Evolutionary conservation across 2,888 invertebrate genomes (phyloP).

Genomic region (Drosophila flavopinicola): DNA sequence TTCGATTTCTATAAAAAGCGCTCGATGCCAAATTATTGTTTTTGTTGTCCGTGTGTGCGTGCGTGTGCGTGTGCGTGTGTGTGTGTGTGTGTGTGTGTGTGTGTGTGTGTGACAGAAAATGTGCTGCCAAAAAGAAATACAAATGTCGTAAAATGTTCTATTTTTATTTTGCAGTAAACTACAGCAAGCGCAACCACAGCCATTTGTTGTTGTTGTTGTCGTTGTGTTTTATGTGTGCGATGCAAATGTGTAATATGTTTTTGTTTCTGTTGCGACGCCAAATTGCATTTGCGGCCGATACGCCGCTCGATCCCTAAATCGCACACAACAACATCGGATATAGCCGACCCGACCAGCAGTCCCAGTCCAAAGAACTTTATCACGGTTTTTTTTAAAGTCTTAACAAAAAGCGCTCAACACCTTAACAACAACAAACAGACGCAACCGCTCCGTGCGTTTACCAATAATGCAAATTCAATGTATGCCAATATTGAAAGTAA

Average conservation of each 20-base stretch:
- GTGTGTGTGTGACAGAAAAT: constrained; percentile 57
- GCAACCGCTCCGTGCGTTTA: constrained; percentile 51
- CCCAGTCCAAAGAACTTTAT: constrained; percentile 14
- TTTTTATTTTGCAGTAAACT: constrained; percentile 76
- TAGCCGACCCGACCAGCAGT: no score
- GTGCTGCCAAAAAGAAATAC: constrained; percentile 59
- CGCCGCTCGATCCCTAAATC: constrained; percentile 72
- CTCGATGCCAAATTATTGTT: constrained; percentile 23
- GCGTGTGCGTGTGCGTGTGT: constrained; percentile 21
- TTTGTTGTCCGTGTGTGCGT: constrained; percentile 37
- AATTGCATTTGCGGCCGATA: constrained; percentile 71
- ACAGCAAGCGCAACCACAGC: constrained; percentile 40
- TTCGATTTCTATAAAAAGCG: constrained; percentile 48
- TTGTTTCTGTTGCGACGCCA: constrained; percentile 76
- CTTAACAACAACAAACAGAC: background rate
- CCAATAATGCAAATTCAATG: constrained; percentile 75
- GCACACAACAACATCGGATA: constrained; percentile 21
- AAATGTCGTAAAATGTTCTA: constrained; percentile 74
- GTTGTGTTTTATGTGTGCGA: constrained; percentile 45
- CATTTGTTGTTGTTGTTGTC: constrained; percentile 42
- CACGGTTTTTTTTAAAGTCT: constrained; percentile 15
- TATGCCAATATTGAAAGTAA: constrained; percentile 75
- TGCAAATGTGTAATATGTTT: constrained; percentile 76
- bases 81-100: background rate
- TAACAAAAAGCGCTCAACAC: constrained; percentile 11